Percentiles rank a stretch among this genome's conserved stretches.
Evolutionary conservation across 2,113 vertebrate species (phyloP).

Genomic region (Mesocricetus auratus): DNA sequence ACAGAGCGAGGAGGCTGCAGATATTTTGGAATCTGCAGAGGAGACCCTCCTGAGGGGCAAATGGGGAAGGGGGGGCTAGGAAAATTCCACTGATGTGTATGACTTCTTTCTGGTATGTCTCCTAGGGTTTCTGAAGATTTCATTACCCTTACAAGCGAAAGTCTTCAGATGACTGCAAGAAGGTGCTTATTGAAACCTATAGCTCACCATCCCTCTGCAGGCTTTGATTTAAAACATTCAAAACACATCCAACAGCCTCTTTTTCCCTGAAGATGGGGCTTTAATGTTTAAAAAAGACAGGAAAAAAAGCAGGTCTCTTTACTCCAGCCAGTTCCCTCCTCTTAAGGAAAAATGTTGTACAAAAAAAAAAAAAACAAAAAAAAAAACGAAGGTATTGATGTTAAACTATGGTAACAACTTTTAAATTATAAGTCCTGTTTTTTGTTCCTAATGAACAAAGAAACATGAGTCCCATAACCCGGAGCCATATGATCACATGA

Average conservation of each 20-base stretch:
- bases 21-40: not conserved
- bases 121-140: conserved; percentile 81
- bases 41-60: not conserved
- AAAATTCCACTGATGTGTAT: conserved; percentile 71
- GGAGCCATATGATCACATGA: not conserved
- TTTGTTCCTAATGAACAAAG: conserved; percentile 78
- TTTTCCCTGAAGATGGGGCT: conserved; percentile 80
- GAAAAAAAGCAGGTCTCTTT: conserved; percentile 59
- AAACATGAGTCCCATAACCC: conserved; percentile 50
- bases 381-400: conserved; percentile 63
- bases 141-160: conserved; percentile 79
- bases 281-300: conserved; percentile 71
- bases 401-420: conserved; percentile 51
- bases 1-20: not conserved
- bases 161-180: conserved; percentile 80
- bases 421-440: conserved; percentile 57
- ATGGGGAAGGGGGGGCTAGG: conserved; percentile 15
- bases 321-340: conserved; percentile 53
- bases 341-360: conserved; percentile 79
- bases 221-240: conserved; percentile 83
- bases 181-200: conserved; percentile 83
- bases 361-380: no score
- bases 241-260: conserved; percentile 76
- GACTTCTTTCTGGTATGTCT: conserved; percentile 66
- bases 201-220: conserved; percentile 69